Base-by-base conservation (phyloP, 92 coral and sea anemone species). In the Isaurus tuberculatus region DNA sequence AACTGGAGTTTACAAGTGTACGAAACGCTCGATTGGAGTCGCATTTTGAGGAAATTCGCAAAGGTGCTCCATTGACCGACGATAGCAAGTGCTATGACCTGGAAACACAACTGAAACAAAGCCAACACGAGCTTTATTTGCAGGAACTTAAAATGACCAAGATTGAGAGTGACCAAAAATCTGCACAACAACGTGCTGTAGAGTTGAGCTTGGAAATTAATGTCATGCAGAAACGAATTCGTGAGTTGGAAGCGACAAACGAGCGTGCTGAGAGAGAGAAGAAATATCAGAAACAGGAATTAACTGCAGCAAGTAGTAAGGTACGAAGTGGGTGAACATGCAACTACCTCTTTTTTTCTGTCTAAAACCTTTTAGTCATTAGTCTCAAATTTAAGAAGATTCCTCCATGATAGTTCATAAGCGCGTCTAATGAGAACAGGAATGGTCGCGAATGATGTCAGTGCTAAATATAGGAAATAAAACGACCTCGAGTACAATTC, bases 141-240 rank as follows among this genome's bases (percentile, higher is more conserved):
- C 88, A 88, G 71, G 89, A 81, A 81, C 85, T 83, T 22, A 89
- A 85, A 70, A 65, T 90, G 48, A 84, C 86, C 49, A 96, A 90
- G 86, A 83, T 89, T 8, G 97, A 94, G 58, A 91, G 86, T 4
- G 98, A 94, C 36, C 89, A 88, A 85, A 94, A 92, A 69, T 87
- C 87, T 53, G 90, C 84, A 19, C 99, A 96, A 44, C 99, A 96
- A 65, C 97, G 89, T 43, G 90, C 85, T 20, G 92, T 96, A 49
- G 99, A 96, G 72, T 86, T 86, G 22, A 93, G 92, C 46, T 95
- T 94, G 77, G 99, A 96, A 88, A 90, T 88, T 32, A 92, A 91
- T 83, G 87, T 88, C 86, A 85, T 96, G 57, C 88, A 93, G 75
- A 93, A 91, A 81, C 89, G 95, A 33, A 83, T 96, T 8, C 90